These are phyloP conservation scores for Etheostoma nigrum DNA, from an alignment of 2,797 vertebrate genomes.

Conservation along the genomic window DNA sequence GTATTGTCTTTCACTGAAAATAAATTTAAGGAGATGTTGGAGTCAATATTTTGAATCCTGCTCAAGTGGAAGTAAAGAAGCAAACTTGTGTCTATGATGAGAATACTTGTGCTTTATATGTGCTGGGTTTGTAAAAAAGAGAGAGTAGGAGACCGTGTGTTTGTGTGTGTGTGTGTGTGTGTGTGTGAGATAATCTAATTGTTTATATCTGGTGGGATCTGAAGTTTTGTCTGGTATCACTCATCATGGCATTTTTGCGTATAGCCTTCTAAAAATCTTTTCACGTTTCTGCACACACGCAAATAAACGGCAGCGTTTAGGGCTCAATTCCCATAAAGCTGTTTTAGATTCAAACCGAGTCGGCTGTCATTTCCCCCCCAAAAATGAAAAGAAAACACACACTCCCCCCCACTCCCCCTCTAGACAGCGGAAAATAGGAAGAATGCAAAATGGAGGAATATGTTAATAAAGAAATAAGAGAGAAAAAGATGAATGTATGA, in stretches of 20 bases:
- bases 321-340: conserved; percentile 49
- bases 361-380: conserved; percentile 64
- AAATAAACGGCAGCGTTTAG: not conserved
- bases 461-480: conserved; percentile 4
- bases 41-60: conserved; percentile 8
- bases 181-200: conserved; percentile 42
- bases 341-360: conserved; percentile 57
- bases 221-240: conserved; percentile 55
- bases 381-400: conserved; percentile 75
- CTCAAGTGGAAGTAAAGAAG: conserved; percentile 19
- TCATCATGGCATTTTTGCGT: conserved; percentile 29
- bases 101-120: conserved; percentile 10
- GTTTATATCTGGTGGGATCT: conserved; percentile 50
- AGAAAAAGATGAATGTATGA: not conserved
- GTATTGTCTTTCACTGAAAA: conserved; percentile 2
- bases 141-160: conserved; percentile 1
- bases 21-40: not conserved
- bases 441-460: not conserved
- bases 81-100: conserved; percentile 12
- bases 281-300: conserved; percentile 4
- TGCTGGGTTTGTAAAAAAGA: conserved; percentile 23
- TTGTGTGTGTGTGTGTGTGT: not conserved
- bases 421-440: conserved; percentile 27
- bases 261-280: conserved; percentile 18
- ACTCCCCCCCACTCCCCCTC: conserved; percentile 15